Base-by-base conservation (phyloP, 2,888 invertebrate species). In the Cyclophora punctaria region DNA sequence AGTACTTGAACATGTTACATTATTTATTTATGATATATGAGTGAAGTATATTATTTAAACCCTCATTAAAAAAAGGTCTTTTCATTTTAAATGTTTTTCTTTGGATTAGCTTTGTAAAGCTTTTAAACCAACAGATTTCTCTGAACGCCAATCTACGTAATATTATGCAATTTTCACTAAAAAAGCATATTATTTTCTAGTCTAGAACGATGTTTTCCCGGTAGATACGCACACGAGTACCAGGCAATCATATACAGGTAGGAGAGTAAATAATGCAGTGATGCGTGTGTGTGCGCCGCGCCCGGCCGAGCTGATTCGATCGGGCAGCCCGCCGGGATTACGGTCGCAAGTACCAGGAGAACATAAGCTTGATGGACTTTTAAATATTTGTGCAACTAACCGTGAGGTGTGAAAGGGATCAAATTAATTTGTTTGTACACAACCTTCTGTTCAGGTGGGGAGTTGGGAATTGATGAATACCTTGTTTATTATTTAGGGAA, bases 241-340 rank as follows among this genome's bases (percentile, higher is more conserved):
- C 47, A 62, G 57, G 63, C 41, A 44, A 35, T 5, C 53, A 58
- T 55, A 47, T 50, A 45, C 48, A 47, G 48, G 34, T 41, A 50
- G 45, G 51, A 51, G 51, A 51, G 48, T 50, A 45, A 56, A 57
- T 52, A 57, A 53, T 52, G 52, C 52, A 52, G 33, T 34, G 7
- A 44, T 49, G 50, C 49, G 47, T 50, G 54, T 51, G 45, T 52
- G 51, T 51, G 52, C 47, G 47, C 45, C 45, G 51, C 45, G 46
- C 48, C 50, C 51, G 48, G 48, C 6, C 53, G 60, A 58, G 65
- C 59, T 62, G 62, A 55, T 71, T 71, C 71, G 69, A 71, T 72
- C 71, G 65, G 55, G 64, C 66, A 58, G 58, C 53, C 46, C 56
- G 49, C 49, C 53, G 52, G 49, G 50, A 51, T 49, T 49, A 51